Percentiles rank a stretch among this genome's conserved stretches.
Evolutionary conservation across 37 sponge, comb jelly and placozoan genomes (phyloP).

Genomic region (Aplysina aerophoba): DNA sequence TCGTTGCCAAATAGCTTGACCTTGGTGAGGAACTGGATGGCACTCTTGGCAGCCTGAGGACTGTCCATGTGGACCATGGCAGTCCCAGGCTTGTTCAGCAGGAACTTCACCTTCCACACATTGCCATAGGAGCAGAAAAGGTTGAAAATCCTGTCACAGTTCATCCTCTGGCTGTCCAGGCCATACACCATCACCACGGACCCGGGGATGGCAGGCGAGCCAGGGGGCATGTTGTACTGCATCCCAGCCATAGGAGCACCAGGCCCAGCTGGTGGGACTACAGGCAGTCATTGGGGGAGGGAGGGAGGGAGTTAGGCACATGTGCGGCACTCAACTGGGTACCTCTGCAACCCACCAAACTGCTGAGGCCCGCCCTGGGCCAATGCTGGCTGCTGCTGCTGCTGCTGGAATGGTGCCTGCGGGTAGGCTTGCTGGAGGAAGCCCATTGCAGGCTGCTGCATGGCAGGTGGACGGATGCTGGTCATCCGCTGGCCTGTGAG

Average conservation of each 20-base stretch:
- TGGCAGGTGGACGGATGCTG: too few relatives aligned
- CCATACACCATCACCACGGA: conserved; percentile 93
- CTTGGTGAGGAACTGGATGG: conserved; percentile 84
- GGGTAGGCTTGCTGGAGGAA: conserved; percentile 24
- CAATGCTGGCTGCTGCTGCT: conserved; percentile 4
- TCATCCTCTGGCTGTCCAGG: conserved; percentile 56
- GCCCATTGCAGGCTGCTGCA: too few relatives aligned
- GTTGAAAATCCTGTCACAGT: conserved; percentile 90
- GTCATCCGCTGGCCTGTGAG: too few relatives aligned
- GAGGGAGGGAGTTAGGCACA: not conserved
- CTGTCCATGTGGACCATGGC: conserved; percentile 94
- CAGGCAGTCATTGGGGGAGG: not conserved
- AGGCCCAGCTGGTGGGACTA: not conserved
- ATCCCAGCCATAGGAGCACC: not conserved
- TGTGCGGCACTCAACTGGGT: not conserved
- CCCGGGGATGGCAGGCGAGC: conserved; percentile 41
- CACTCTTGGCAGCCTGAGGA: conserved; percentile 76
- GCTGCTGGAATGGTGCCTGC: conserved; percentile 17
- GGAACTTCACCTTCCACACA: conserved; percentile 86
- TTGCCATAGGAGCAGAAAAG: conserved; percentile 93
- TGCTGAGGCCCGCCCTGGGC: not conserved
- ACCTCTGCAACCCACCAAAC: not conserved
- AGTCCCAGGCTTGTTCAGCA: conserved; percentile 86
- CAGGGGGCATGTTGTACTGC: conserved; percentile 6
- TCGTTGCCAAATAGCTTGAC: conserved; percentile 70